phyloP scores from a whole-genome alignment of 2,888 invertebrate species.

The Nomada fabriciana region DNA sequence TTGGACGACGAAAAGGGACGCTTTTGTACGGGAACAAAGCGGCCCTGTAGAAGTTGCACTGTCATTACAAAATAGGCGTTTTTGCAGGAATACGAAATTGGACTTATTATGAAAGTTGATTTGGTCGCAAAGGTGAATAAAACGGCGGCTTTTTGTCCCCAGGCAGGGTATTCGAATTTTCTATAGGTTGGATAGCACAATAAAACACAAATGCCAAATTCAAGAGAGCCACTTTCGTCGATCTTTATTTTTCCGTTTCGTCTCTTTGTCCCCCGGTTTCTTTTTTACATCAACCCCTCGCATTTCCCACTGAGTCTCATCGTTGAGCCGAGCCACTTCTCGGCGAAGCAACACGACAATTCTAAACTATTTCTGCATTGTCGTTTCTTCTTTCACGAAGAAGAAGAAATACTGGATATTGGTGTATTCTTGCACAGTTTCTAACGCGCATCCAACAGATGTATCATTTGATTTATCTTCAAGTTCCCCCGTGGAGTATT shows the following conservation, averaged over 20 bases:
- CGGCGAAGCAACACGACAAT: constrained; percentile 21
- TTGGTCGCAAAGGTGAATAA: constrained; percentile 35
- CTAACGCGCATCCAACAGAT: no score
- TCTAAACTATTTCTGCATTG: neutral
- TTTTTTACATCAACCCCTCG: constrained; percentile 43
- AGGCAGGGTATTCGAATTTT: constrained; percentile 13
- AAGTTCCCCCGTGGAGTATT: no score
- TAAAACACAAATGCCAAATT: constrained; percentile 59
- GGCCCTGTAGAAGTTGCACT: constrained; percentile 15
- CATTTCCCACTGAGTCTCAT: constrained; percentile 37
- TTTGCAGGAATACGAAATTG: constrained; percentile 18
- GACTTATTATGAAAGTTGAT: constrained; percentile 52
- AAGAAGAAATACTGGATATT: neutral
- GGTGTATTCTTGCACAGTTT: neutral
- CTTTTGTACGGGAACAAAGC: constrained; percentile 10
- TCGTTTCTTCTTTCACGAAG: neutral
- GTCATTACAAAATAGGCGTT: constrained; percentile 31
- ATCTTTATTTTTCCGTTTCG: constrained; percentile 52
- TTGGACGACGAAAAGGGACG: neutral
- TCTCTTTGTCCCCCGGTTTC: constrained; percentile 32
- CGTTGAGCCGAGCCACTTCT: constrained; percentile 50
- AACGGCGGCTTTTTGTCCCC: constrained; percentile 24
- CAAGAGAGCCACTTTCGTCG: constrained; percentile 50
- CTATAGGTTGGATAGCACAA: constrained; percentile 34
- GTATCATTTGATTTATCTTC: no score